A percentile compares a stretch with the other conserved stretches of the same genome.
These are phyloP conservation scores for Brachyptera risi DNA, from an alignment of 2,888 invertebrate species.

Conservation along the genomic window DNA sequence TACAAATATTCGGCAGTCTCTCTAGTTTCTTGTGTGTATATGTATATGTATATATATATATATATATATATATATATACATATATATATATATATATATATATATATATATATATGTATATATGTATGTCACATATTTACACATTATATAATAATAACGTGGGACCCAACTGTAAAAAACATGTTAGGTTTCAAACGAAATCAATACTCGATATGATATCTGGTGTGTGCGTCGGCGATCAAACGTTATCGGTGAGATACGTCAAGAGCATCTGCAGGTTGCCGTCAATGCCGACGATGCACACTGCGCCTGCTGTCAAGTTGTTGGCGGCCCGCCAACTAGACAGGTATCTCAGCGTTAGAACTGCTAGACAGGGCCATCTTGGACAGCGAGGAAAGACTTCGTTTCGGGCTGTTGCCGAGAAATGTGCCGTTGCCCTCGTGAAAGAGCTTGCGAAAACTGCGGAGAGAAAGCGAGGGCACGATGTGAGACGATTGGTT, in stretches of 20 bases:
- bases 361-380: conserved; percentile 54
- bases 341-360: conserved; percentile 30
- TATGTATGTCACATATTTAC: too few relatives aligned
- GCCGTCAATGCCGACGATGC: neutral
- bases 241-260: neutral
- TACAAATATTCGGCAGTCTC: too few relatives aligned
- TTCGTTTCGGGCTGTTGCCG: conserved; percentile 74
- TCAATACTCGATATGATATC: too few relatives aligned
- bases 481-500: neutral
- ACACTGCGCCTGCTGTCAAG: neutral
- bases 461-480: conserved; percentile 43
- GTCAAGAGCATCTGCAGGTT: neutral
- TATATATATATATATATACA: too few relatives aligned
- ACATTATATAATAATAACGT: too few relatives aligned
- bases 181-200: too few relatives aligned
- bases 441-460: conserved; percentile 87
- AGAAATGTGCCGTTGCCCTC: conserved; percentile 58
- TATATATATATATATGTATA: too few relatives aligned
- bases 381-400: conserved; percentile 73
- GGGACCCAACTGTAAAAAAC: too few relatives aligned
- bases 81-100: too few relatives aligned
- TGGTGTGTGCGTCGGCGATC: too few relatives aligned
- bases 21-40: too few relatives aligned
- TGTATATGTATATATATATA: too few relatives aligned
- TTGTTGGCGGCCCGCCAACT: conserved; percentile 6